Evolutionary conservation across 2,113 vertebrate species (phyloP).

Genomic region (Poeciliopsis prolifica): DNA sequence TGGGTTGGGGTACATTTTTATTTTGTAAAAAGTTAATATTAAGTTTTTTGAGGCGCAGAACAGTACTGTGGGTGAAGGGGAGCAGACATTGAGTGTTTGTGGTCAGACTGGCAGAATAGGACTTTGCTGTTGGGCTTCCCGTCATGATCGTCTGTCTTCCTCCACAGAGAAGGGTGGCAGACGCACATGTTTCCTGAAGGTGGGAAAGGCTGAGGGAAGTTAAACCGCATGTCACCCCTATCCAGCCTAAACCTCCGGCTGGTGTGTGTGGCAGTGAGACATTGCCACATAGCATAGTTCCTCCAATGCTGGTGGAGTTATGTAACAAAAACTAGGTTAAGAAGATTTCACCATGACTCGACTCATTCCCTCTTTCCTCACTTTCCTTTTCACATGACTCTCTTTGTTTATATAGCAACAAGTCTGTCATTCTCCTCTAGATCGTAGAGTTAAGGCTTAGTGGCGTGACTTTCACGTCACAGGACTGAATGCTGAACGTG

Average conservation of each 20-base stretch:
- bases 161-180: not conserved
- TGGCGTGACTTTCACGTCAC: constrained; percentile 48
- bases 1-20: too few species aligned
- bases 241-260: not conserved
- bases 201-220: constrained; percentile 5
- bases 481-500: constrained; percentile 29
- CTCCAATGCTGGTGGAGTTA: constrained; percentile 28
- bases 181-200: not conserved
- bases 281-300: constrained; percentile 38
- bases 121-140: not conserved
- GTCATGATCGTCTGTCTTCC: not conserved
- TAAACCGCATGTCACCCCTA: constrained; percentile 13
- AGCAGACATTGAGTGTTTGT: not conserved
- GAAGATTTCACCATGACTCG: constrained; percentile 51
- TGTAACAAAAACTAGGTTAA: constrained; percentile 52
- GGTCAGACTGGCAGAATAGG: not conserved
- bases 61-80: not conserved
- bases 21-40: too few species aligned
- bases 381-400: constrained; percentile 60
- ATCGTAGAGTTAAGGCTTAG: constrained; percentile 49
- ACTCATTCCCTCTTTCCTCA: constrained; percentile 40
- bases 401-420: constrained; percentile 74
- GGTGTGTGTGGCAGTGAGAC: constrained; percentile 21
- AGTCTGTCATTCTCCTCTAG: constrained; percentile 30
- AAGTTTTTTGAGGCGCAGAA: not conserved